A percentile compares a stretch with the other conserved stretches of the same genome.
Evolutionary conservation across 1,140 invertebrate genomes (phyloP).

Genomic region (Drosophila rufa): DNA sequence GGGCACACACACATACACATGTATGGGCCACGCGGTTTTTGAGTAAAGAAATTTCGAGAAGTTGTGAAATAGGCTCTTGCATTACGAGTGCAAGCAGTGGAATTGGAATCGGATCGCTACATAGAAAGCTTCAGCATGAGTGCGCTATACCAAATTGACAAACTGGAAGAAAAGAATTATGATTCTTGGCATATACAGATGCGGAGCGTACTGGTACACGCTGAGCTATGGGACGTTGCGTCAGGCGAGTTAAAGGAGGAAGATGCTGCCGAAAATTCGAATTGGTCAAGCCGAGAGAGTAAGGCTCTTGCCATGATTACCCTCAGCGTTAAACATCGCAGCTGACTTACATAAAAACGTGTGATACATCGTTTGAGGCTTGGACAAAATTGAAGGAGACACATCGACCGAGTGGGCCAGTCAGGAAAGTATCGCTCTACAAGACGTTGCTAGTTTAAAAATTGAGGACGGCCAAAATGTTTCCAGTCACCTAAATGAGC

Average conservation of each 20-base stretch:
- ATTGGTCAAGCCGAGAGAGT: neutral
- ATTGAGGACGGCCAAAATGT: conserved; percentile 4
- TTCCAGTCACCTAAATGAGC: conserved; percentile 1
- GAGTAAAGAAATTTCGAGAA: too few species aligned
- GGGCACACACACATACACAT: too few species aligned
- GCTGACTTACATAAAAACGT: neutral
- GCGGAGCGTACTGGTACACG: neutral
- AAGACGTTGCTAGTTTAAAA: neutral
- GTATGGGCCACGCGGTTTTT: too few species aligned
- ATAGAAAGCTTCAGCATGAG: too few species aligned
- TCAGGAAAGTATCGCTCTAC: neutral
- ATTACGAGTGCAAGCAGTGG: too few species aligned
- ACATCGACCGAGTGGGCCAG: neutral
- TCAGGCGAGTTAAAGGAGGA: neutral
- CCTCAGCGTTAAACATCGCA: neutral
- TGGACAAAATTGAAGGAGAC: neutral
- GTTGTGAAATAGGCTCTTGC: too few species aligned
- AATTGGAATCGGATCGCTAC: too few species aligned
- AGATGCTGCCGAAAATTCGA: neutral
- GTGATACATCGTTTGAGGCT: neutral
- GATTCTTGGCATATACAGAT: neutral
- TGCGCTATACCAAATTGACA: too few species aligned
- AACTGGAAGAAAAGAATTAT: too few species aligned
- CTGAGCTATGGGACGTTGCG: neutral
- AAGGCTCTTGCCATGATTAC: neutral